Evolutionary conservation across 2,797 vertebrate species (phyloP).

Genomic region (Mormyrus hasselquistii): DNA sequence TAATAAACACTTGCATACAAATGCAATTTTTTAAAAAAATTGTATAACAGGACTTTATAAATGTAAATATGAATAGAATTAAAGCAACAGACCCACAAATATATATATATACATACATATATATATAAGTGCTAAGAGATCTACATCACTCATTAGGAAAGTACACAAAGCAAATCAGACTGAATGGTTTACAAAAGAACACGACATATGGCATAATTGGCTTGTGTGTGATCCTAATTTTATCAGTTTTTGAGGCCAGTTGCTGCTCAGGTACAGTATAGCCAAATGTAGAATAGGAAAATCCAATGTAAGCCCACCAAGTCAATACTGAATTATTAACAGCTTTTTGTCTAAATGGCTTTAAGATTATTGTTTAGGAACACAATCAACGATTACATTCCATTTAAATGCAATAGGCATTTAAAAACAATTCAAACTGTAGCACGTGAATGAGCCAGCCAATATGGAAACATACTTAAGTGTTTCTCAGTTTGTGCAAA

Average conservation of each 20-base stretch:
- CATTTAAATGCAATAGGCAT: background rate
- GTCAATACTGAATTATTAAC: background rate
- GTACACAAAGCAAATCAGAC: background rate
- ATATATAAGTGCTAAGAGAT: constrained; percentile 1
- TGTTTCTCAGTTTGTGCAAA: background rate
- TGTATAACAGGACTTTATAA: background rate
- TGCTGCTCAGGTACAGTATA: background rate
- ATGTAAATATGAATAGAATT: constrained; percentile 8
- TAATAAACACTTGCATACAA: constrained; percentile 19
- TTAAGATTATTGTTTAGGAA: background rate
- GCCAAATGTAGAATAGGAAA: background rate
- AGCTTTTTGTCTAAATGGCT: background rate
- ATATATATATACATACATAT: background rate
- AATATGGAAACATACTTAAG: background rate
- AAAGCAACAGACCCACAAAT: background rate
- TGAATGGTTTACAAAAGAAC: background rate
- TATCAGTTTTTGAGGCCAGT: background rate
- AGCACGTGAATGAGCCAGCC: background rate
- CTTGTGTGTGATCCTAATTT: background rate
- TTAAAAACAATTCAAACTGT: background rate
- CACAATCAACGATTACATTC: background rate
- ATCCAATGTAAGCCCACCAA: background rate
- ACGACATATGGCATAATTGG: background rate
- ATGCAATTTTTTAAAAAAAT: constrained; percentile 3
- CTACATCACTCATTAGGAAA: constrained; percentile 4